phyloP scores from a whole-genome alignment of 2,113 vertebrate genomes.

The Sylvilagus bachmani region DNA sequence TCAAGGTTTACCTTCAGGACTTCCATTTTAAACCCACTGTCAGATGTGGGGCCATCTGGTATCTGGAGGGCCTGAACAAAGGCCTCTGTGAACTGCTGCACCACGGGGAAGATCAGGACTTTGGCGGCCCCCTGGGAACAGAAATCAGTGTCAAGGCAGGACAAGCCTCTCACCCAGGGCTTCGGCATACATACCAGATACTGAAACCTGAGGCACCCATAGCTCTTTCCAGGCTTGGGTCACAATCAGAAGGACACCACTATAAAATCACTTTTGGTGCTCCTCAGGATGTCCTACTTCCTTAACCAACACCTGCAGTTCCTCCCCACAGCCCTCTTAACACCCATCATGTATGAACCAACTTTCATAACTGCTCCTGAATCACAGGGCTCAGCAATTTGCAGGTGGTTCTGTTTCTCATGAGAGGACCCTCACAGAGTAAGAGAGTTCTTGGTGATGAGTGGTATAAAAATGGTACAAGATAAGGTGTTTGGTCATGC shows the following conservation, averaged over 20 bases:
- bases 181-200: neutral
- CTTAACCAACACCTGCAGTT: neutral
- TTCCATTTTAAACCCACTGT: slow-evolving; percentile 99
- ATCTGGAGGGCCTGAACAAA: slow-evolving; percentile 98
- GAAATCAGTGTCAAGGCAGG: slow-evolving; percentile 29
- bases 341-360: neutral
- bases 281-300: neutral
- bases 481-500: neutral
- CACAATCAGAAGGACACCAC: neutral
- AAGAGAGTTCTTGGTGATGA: neutral
- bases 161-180: neutral
- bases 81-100: slow-evolving; percentile 98
- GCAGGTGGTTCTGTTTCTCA: neutral
- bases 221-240: neutral
- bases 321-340: neutral
- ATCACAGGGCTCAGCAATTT: neutral
- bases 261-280: neutral
- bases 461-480: neutral
- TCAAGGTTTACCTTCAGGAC: slow-evolving; percentile 93
- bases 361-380: neutral
- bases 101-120: slow-evolving; percentile 97
- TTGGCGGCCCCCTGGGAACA: slow-evolving; percentile 95
- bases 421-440: neutral
- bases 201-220: neutral
- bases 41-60: slow-evolving; percentile 96